A percentile compares a stretch with the other conserved stretches of the same genome.
These are phyloP conservation scores for Plusia festucae DNA, from an alignment of 2,888 invertebrate genomes.

Conservation along the genomic window DNA sequence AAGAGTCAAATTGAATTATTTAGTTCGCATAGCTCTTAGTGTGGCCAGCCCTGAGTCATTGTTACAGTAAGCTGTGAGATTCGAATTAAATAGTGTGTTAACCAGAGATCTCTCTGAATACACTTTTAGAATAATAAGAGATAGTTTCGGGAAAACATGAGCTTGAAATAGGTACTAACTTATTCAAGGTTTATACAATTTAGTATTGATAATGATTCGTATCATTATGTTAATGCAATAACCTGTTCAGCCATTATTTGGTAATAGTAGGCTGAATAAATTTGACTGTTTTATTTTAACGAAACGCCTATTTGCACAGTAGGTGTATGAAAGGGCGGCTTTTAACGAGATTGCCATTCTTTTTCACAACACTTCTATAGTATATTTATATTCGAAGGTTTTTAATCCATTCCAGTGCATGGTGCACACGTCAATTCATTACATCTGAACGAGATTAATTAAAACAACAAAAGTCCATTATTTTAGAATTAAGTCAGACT, in stretches of 20 bases:
- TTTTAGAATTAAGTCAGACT: not conserved
- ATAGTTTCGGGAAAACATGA: not conserved
- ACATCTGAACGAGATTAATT: not conserved
- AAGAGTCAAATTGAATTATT: no score
- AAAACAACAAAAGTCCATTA: not conserved
- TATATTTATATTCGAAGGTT: no score
- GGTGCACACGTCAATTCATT: not conserved
- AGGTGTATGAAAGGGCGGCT: not conserved
- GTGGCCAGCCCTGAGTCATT: not conserved
- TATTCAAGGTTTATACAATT: not conserved
- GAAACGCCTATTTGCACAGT: not conserved
- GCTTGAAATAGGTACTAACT: not conserved
- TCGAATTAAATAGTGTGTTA: not conserved
- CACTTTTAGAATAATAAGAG: not conserved
- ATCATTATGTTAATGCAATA: not conserved
- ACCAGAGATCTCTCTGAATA: slow-evolving; percentile 4
- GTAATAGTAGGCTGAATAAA: not conserved
- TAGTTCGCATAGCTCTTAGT: not conserved
- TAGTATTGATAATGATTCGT: not conserved
- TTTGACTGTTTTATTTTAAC: not conserved
- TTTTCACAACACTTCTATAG: not conserved
- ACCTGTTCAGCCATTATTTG: not conserved
- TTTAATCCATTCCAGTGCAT: no score
- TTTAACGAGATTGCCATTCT: not conserved
- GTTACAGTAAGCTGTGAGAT: not conserved